Evolutionary conservation across 2,888 invertebrate species (phyloP).

Genomic region (Parnassius smintheus): DNA sequence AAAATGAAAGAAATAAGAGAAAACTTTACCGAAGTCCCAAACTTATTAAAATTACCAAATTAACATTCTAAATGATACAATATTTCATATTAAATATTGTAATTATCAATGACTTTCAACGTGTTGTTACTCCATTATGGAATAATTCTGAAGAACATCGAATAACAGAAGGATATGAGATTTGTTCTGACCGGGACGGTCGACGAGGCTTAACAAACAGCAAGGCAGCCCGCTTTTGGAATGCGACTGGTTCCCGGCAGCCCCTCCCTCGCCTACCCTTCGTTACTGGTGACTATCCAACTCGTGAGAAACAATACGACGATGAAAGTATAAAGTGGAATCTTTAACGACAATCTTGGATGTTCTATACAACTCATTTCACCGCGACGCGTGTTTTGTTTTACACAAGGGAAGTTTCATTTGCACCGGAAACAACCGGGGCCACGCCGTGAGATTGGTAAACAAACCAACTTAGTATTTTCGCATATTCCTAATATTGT

Average conservation of each 20-base stretch:
- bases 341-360: conserved; percentile 30
- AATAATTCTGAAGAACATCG: conserved; percentile 14
- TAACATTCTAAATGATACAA: not conserved
- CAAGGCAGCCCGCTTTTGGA: conserved; percentile 40
- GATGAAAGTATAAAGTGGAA: conserved; percentile 35
- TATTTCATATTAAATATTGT: not conserved
- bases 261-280: conserved; percentile 34
- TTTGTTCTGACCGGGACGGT: conserved; percentile 33
- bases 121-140: not conserved
- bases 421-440: conserved; percentile 55
- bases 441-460: conserved; percentile 63
- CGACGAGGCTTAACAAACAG: conserved; percentile 38
- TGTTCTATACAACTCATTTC: conserved; percentile 20
- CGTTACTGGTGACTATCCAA: conserved; percentile 32
- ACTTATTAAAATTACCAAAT: not conserved
- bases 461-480: conserved; percentile 44
- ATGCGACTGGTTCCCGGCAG: conserved; percentile 49
- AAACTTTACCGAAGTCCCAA: not conserved
- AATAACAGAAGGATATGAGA: conserved; percentile 31
- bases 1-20: too few species aligned
- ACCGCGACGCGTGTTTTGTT: conserved; percentile 18
- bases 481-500: conserved; percentile 31
- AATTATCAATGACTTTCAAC: not conserved
- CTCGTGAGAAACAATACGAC: conserved; percentile 45
- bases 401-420: conserved; percentile 34